Evolutionary conservation across 2,888 invertebrate species (phyloP).

Genomic region (Tachina lurida): DNA sequence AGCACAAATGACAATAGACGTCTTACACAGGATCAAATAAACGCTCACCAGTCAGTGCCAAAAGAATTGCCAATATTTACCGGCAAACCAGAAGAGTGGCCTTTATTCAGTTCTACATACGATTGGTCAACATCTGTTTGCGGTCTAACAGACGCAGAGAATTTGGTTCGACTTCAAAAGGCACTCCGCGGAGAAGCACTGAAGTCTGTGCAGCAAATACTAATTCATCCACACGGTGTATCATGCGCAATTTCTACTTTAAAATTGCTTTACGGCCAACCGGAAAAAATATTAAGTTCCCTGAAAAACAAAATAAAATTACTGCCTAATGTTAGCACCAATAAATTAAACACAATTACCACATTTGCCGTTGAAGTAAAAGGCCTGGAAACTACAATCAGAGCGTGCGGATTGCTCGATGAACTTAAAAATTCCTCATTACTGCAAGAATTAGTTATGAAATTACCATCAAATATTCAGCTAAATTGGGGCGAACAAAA

Average conservation of each 20-base stretch:
- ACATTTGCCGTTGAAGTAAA: not conserved
- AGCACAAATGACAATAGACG: too few relatives aligned
- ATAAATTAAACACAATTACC: slow-evolving; percentile 17
- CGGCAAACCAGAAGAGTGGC: slow-evolving; percentile 2
- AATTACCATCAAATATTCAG: slow-evolving; percentile 49
- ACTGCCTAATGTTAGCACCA: not conserved
- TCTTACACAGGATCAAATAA: not conserved
- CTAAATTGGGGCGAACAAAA: slow-evolving; percentile 37
- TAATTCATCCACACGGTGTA: not conserved
- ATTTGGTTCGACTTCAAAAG: not conserved
- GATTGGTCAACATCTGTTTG: slow-evolving; percentile 5
- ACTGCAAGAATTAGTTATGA: slow-evolving; percentile 35
- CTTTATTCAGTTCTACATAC: not conserved
- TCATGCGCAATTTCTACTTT: not conserved
- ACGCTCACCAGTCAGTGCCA: not conserved
- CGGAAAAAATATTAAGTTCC: slow-evolving; percentile 8
- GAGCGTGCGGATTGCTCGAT: not conserved
- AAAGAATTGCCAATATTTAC: not conserved
- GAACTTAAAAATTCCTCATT: not conserved
- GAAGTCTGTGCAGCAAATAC: not conserved
- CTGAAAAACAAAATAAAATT: slow-evolving; percentile 3
- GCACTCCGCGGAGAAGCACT: not conserved
- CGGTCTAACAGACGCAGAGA: too few relatives aligned
- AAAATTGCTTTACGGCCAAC: slow-evolving; percentile 13
- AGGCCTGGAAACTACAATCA: not conserved